Evolutionary conservation across 2,888 invertebrate species (phyloP), one percentile per base, ranked within the genome.

Genomic region (Catonia carolina): DNA sequence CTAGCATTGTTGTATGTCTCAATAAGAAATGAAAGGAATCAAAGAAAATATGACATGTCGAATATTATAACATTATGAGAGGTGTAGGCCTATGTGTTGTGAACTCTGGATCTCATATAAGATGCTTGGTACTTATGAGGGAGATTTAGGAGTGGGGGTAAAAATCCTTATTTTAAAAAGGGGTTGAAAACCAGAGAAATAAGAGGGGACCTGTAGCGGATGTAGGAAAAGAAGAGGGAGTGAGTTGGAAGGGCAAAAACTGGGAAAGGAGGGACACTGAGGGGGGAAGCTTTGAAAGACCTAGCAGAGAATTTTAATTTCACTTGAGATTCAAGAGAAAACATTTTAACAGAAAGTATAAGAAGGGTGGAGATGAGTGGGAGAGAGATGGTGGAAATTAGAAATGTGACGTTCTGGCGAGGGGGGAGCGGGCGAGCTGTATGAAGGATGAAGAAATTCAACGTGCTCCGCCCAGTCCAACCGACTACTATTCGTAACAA

Each of bases 271-370:
- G 55, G 58, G 63, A 56, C 60, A 56, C 59, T 55, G 53, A 50
- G 45, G 56, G 51, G 39, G 52, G 39, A 39, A 49, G 52, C 39
- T 53, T 59, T 59, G 55, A 56, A 60, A 56, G 60, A 56, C 54
- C 60, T 58, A 58, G 62, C 61, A 54, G 62, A 62, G 64, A 66
- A 67, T 64, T 67, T 67, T 67, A 67, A 67, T 67, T 66, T 67
- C 64, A 65, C 65, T 66, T 65, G 67, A 66, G 65, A 67, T 64
- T 64, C 62, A 62, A 61, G 61, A 63, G 63, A 63, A 62, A 62
- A 62, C 61, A 61, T 62, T 62, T 62, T 62, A 61, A 62, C 61
- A 62, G 61, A 61, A 61, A 61, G 57, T 57, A 59, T 55, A 61
- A 59, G 58, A 56, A 60, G 59, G 58, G 57, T 33, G 57, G 54